Conservation (phyloP, 2,888 invertebrate genomes). For the Caenorhabditis angaria region DNA sequence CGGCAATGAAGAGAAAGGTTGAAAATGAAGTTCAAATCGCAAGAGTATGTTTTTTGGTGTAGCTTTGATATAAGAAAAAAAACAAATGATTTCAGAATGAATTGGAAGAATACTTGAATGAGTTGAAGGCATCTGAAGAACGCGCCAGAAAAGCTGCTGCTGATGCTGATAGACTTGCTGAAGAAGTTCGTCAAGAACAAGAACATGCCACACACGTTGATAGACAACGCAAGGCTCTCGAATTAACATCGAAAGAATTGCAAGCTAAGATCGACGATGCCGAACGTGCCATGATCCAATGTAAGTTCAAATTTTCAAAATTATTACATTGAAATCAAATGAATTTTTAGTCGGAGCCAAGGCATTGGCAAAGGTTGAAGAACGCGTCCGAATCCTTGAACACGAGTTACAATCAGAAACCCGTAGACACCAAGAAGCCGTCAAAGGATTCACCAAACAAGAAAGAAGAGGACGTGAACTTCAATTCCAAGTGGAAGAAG, state of each 20-base stretch:
- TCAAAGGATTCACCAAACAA: slow-evolving; percentile 75
- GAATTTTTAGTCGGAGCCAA: slow-evolving; percentile 86
- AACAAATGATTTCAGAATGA: slow-evolving; percentile 79
- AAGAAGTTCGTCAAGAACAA: slow-evolving; percentile 84
- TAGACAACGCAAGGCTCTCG: slow-evolving; percentile 89
- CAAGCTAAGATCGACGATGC: slow-evolving; percentile 95
- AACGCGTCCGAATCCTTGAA: slow-evolving; percentile 85
- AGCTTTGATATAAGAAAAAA: slow-evolving; percentile 4
- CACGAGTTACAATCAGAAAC: slow-evolving; percentile 94
- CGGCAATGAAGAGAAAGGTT: slow-evolving; percentile 83
- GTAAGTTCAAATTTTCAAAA: slow-evolving; percentile 73
- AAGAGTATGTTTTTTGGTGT: slow-evolving; percentile 46
- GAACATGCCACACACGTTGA: slow-evolving; percentile 98
- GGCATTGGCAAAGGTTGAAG: slow-evolving; percentile 97
- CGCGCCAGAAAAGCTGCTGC: slow-evolving; percentile 88
- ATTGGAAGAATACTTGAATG: slow-evolving; percentile 96
- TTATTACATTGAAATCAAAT: not conserved
- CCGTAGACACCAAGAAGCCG: slow-evolving; percentile 83
- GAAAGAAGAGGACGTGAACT: slow-evolving; percentile 75
- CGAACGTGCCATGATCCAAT: slow-evolving; percentile 85
- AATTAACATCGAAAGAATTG: slow-evolving; percentile 96
- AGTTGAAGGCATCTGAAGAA: slow-evolving; percentile 98
- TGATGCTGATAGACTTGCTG: slow-evolving; percentile 96
- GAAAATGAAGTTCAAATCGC: slow-evolving; percentile 70
- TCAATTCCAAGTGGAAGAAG: slow-evolving; percentile 74